A percentile compares a stretch with the other conserved stretches of the same genome.
These are phyloP conservation scores for Pammene fasciana DNA, from an alignment of 2,888 invertebrate species.

Conservation along the genomic window DNA sequence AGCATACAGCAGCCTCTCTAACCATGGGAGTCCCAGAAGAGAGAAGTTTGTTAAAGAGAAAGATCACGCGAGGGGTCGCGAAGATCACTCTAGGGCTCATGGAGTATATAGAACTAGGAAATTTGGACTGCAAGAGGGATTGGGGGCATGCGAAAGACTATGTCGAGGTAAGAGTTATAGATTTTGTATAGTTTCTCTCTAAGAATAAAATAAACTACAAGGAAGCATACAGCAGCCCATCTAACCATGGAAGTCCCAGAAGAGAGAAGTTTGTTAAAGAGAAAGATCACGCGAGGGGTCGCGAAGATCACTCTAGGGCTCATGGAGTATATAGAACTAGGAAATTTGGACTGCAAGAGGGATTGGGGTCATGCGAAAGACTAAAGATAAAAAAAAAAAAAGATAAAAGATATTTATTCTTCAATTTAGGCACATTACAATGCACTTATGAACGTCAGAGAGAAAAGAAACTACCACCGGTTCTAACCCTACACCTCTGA, in stretches of 20 bases:
- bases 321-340: conserved; percentile 93
- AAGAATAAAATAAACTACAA: too few species aligned
- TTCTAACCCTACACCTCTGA: too few species aligned
- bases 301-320: conserved; percentile 97
- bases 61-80: conserved; percentile 98
- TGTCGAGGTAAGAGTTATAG: conserved; percentile 94
- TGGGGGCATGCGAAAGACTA: conserved; percentile 99
- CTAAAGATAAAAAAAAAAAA: too few species aligned
- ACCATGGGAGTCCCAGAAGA: conserved; percentile 97
- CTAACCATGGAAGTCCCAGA: conserved; percentile 98
- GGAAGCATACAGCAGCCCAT: too few species aligned
- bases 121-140: conserved; percentile 97
- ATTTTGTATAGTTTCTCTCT: too few species aligned
- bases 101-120: conserved; percentile 94
- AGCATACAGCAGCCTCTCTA: too few species aligned
- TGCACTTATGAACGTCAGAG: too few species aligned
- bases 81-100: conserved; percentile 96
- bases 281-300: conserved; percentile 98
- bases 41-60: conserved; percentile 99
- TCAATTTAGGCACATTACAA: too few species aligned
- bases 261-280: conserved; percentile 99
- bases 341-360: conserved; percentile 96
- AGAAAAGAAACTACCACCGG: too few species aligned
- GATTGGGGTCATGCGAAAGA: conserved; percentile 99
- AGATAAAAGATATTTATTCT: too few species aligned